Percentiles rank a stretch among this genome's conserved stretches.
These are phyloP conservation scores for Drosophila helvetica DNA, from an alignment of 2,888 invertebrate genomes.

Conservation along the genomic window DNA sequence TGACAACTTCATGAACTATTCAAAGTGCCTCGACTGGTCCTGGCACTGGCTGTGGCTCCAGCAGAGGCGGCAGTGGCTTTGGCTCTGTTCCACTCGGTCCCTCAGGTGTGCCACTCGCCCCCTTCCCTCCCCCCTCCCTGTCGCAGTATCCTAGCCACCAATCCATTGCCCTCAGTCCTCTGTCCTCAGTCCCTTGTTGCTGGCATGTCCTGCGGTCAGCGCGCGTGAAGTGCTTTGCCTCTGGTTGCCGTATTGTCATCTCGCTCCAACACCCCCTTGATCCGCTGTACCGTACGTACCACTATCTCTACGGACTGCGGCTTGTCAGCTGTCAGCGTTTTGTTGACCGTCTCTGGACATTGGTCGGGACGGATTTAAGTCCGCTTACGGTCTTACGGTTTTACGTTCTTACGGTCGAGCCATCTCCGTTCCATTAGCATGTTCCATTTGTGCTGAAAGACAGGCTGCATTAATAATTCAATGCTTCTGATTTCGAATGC, in stretches of 20 bases:
- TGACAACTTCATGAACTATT: slow-evolving; percentile 78
- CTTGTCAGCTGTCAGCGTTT: slow-evolving; percentile 74
- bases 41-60: neutral
- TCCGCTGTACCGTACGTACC: neutral
- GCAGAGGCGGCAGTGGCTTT: neutral
- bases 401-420: slow-evolving; percentile 18
- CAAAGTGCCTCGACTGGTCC: slow-evolving; percentile 48
- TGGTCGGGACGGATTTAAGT: slow-evolving; percentile 44
- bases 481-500: slow-evolving; percentile 50
- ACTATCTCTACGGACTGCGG: slow-evolving; percentile 53
- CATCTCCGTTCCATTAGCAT: slow-evolving; percentile 41
- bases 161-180: neutral
- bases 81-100: slow-evolving; percentile 13
- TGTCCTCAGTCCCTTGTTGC: neutral
- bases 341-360: slow-evolving; percentile 60
- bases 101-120: slow-evolving; percentile 16
- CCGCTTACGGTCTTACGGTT: slow-evolving; percentile 25
- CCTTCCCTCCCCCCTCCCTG: neutral
- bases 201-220: slow-evolving; percentile 54
- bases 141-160: slow-evolving; percentile 15
- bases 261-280: slow-evolving; percentile 1
- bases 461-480: slow-evolving; percentile 62
- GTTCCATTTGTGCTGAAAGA: slow-evolving; percentile 42
- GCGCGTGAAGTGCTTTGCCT: slow-evolving; percentile 56
- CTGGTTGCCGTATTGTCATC: slow-evolving; percentile 18